Percentiles rank a stretch among this genome's conserved stretches.
Evolutionary conservation across 2,797 vertebrate species (phyloP).

Genomic region (Numenius phaeopus): DNA sequence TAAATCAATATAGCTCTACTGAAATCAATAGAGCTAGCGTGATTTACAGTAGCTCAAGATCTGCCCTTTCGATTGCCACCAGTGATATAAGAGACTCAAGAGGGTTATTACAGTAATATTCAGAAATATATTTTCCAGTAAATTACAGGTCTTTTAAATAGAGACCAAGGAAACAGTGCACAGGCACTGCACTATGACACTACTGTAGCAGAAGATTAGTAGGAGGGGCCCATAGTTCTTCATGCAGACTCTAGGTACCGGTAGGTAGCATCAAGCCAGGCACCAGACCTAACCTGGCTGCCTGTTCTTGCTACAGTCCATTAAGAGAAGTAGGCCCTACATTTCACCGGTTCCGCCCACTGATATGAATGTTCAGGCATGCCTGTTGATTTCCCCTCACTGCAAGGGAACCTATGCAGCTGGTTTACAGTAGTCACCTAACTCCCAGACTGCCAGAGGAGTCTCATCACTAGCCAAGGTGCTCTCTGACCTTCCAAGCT

Average conservation of each 20-base stretch:
- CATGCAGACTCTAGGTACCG: background rate
- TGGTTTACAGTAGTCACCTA: background rate
- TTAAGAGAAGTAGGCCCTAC: background rate
- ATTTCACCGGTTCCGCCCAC: background rate
- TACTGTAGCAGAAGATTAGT: background rate
- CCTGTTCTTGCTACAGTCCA: background rate
- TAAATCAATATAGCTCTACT: constrained; percentile 63
- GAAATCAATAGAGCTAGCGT: constrained; percentile 23
- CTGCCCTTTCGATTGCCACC: constrained; percentile 26
- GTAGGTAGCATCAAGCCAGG: background rate
- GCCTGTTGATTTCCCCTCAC: background rate
- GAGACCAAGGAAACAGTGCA: background rate
- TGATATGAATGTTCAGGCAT: background rate
- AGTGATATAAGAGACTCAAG: constrained; percentile 51
- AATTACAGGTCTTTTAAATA: constrained; percentile 53
- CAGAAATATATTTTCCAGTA: constrained; percentile 55
- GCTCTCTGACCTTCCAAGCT: background rate
- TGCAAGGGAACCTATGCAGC: background rate
- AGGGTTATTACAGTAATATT: constrained; percentile 65
- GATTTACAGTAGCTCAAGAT: constrained; percentile 66
- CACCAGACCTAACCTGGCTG: background rate
- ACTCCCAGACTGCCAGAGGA: background rate
- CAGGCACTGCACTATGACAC: background rate
- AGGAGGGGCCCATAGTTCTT: background rate
- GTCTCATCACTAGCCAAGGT: background rate